Conservation (phyloP, 2,888 invertebrate genomes). For the Stratiomys singularior region DNA sequence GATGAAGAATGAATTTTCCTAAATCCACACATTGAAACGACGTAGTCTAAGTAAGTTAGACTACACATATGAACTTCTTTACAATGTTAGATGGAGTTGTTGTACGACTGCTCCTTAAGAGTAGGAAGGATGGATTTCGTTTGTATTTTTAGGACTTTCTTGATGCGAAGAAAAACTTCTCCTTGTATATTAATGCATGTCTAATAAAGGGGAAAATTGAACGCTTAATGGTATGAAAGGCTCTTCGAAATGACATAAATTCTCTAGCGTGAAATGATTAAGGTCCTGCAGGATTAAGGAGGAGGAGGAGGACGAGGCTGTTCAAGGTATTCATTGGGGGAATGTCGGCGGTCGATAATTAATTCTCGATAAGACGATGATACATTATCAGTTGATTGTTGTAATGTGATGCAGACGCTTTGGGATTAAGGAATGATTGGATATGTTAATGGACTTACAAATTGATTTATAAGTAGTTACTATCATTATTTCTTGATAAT, state of each 20-base stretch:
- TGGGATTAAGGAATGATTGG: background rate
- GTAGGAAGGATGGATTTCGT: background rate
- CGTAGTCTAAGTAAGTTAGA: no score
- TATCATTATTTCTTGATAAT: no score
- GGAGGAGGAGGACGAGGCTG: background rate
- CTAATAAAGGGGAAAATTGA: constrained; percentile 40
- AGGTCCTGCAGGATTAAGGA: background rate
- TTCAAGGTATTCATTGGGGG: constrained; percentile 1
- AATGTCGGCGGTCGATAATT: background rate
- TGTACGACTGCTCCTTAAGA: background rate
- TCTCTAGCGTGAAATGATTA: constrained; percentile 24
- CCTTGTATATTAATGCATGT: constrained; percentile 21
- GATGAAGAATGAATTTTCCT: background rate
- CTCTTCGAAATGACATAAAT: constrained; percentile 22
- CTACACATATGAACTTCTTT: no score
- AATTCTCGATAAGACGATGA: constrained; percentile 6
- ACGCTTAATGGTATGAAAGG: constrained; percentile 33
- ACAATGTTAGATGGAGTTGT: no score
- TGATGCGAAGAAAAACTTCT: background rate
- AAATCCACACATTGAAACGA: no score
- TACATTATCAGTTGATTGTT: constrained; percentile 13
- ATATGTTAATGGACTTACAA: no score
- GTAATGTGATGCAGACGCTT: background rate
- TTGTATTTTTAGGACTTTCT: background rate
- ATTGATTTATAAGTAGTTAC: no score